A percentile compares a stretch with the other conserved stretches of the same genome.
Conservation (phyloP, 2,888 invertebrate species). For the Netelia fuscicornis region DNA sequence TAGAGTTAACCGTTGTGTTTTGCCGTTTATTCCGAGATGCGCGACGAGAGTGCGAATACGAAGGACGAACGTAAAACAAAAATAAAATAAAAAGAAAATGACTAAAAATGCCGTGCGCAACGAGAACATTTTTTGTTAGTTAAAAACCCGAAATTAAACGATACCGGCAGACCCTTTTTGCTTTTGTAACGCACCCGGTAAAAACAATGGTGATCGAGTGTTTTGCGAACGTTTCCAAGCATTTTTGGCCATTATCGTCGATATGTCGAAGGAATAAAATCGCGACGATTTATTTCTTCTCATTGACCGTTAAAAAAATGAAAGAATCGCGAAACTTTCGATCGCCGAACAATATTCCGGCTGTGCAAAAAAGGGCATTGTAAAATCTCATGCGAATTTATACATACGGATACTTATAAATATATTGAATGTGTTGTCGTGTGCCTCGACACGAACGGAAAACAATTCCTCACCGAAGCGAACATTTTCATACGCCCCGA, state of each 20-base stretch:
- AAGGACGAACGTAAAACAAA: slow-evolving; percentile 22
- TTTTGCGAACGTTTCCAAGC: background rate
- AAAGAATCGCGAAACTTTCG: background rate
- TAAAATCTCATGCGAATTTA: slow-evolving; percentile 59
- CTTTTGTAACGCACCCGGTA: slow-evolving; percentile 48
- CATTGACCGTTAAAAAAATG: background rate
- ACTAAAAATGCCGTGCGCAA: slow-evolving; percentile 18
- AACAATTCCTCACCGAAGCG: slow-evolving; percentile 74
- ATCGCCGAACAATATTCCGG: slow-evolving; percentile 3
- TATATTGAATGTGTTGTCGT: slow-evolving; percentile 24
- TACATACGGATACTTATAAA: slow-evolving; percentile 36
- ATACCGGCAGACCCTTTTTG: no score
- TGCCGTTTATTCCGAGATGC: slow-evolving; percentile 68
- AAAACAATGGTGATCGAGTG: slow-evolving; percentile 44
- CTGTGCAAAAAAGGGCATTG: slow-evolving; percentile 58
- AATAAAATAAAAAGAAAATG: slow-evolving; percentile 24
- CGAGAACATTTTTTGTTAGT: slow-evolving; percentile 17
- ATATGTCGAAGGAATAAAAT: slow-evolving; percentile 45
- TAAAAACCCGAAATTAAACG: background rate
- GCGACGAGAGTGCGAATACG: slow-evolving; percentile 32
- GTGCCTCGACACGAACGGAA: slow-evolving; percentile 60
- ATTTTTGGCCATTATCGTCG: slow-evolving; percentile 60
- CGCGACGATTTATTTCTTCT: slow-evolving; percentile 1
- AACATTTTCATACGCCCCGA: slow-evolving; percentile 67
- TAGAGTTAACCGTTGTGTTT: slow-evolving; percentile 81